These are phyloP conservation scores for Callaeas wilsoni DNA, from an alignment of 2,113 vertebrate species.

Conservation along the genomic window DNA sequence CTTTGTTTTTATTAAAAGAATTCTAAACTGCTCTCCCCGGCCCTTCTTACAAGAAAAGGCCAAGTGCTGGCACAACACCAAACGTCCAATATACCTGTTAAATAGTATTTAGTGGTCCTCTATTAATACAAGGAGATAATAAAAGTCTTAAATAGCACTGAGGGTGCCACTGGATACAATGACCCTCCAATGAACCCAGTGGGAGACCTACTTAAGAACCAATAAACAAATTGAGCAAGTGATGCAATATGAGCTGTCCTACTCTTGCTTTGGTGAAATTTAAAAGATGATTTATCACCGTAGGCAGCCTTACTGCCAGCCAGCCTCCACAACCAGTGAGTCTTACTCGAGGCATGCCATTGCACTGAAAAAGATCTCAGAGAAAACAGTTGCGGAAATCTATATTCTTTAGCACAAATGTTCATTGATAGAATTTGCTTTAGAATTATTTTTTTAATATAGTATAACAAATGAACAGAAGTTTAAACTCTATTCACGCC, in stretches of 20 bases:
- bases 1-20: neutral
- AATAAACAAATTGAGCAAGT: neutral
- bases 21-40: neutral
- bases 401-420: fast-evolving
- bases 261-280: neutral
- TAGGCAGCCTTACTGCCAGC: neutral
- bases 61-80: neutral
- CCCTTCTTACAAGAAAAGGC: neutral
- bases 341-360: fast-evolving
- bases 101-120: neutral
- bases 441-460: fast-evolving
- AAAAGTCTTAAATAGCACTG: neutral
- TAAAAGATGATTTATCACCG: neutral
- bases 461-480: neutral
- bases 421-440: neutral
- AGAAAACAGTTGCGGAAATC: neutral
- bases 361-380: neutral
- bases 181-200: neutral
- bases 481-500: neutral
- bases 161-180: neutral
- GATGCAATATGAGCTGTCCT: neutral
- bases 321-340: neutral
- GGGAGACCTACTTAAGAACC: neutral
- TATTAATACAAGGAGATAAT: neutral
- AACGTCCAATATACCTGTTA: neutral